Evolutionary conservation across 2,888 invertebrate genomes (phyloP).

Genomic region (Hyles lineata): DNA sequence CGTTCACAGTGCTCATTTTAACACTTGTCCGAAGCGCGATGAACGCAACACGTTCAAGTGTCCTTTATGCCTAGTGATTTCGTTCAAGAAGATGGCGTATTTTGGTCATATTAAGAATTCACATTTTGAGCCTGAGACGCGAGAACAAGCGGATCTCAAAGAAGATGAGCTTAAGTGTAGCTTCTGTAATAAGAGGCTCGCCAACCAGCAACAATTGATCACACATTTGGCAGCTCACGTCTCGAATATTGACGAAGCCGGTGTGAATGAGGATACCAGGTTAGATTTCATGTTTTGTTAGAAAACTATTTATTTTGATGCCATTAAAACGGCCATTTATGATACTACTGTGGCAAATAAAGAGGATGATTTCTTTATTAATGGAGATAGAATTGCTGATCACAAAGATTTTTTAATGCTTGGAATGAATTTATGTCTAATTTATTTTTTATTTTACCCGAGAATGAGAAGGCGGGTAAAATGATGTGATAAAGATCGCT

Average conservation of each 20-base stretch:
- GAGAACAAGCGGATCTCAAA: slow-evolving; percentile 35
- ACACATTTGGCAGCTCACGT: slow-evolving; percentile 75
- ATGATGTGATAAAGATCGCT: too few relatives aligned
- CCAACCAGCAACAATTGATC: slow-evolving; percentile 68
- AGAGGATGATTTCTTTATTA: too few relatives aligned
- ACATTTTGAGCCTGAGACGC: slow-evolving; percentile 59
- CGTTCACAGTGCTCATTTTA: slow-evolving; percentile 64
- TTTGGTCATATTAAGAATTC: slow-evolving; percentile 63
- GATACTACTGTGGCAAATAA: neutral
- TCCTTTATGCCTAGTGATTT: slow-evolving; percentile 63
- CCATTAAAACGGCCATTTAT: neutral
- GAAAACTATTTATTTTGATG: neutral
- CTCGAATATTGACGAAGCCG: slow-evolving; percentile 60
- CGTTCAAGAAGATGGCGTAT: slow-evolving; percentile 58
- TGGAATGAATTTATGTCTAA: too few relatives aligned
- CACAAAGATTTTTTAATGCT: too few relatives aligned
- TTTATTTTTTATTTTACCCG: too few relatives aligned
- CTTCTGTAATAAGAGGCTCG: slow-evolving; percentile 68
- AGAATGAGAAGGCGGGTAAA: too few relatives aligned
- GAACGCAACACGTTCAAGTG: slow-evolving; percentile 57
- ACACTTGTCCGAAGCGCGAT: slow-evolving; percentile 58
- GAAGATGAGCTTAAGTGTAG: slow-evolving; percentile 61
- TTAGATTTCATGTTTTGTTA: slow-evolving; percentile 55
- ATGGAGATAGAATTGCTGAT: too few relatives aligned
- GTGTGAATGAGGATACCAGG: slow-evolving; percentile 47